A percentile compares a stretch with the other conserved stretches of the same genome.
Conservation (phyloP, 2,888 invertebrate genomes). For the Mongoloraphidia duomilia region DNA sequence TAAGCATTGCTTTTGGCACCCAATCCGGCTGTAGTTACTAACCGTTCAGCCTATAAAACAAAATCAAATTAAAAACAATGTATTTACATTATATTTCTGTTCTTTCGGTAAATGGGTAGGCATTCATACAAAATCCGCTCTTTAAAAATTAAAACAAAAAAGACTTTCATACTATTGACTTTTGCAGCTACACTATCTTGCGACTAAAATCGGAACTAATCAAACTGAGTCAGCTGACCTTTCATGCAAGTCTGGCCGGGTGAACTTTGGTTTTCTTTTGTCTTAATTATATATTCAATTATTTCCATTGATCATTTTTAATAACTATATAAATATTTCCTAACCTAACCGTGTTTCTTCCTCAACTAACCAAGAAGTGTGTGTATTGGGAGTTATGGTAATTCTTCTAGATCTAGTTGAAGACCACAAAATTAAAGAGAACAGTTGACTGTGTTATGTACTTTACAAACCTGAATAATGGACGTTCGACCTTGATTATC, state of each 20-base stretch:
- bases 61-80: constrained; percentile 5
- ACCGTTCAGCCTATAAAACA: constrained; percentile 37
- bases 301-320: too few relatives aligned
- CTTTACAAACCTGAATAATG: constrained; percentile 64
- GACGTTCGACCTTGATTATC: constrained; percentile 84
- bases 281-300: too few relatives aligned
- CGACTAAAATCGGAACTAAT: too few relatives aligned
- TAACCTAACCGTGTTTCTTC: too few relatives aligned
- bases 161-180: background rate
- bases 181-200: too few relatives aligned
- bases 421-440: background rate
- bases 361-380: too few relatives aligned
- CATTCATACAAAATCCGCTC: too few relatives aligned
- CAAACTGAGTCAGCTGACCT: too few relatives aligned
- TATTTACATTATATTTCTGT: background rate
- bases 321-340: too few relatives aligned
- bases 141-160: background rate
- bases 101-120: background rate
- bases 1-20: constrained; percentile 70
- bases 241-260: too few relatives aligned
- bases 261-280: too few relatives aligned
- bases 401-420: background rate
- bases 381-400: too few relatives aligned
- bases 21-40: constrained; percentile 57
- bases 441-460: background rate